A percentile compares a stretch with the other conserved stretches of the same genome.
Evolutionary conservation across 2,888 invertebrate species (phyloP).

Genomic region (Xestia rhomboidea): DNA sequence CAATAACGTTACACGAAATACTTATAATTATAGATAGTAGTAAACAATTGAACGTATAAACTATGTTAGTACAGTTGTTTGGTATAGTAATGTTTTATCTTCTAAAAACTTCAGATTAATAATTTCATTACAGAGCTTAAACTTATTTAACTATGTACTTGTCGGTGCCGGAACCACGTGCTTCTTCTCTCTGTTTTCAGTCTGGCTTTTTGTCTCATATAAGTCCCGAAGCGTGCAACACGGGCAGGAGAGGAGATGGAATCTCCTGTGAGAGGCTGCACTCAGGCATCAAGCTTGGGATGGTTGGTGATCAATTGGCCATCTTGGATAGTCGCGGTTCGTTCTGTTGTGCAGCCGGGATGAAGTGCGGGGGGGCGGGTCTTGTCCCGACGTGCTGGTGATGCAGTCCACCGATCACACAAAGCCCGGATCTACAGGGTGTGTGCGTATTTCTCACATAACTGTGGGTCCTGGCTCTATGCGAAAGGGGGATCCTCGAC

Average conservation of each 20-base stretch:
- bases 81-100: neutral
- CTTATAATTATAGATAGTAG: no score
- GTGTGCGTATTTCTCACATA: neutral
- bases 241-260: neutral
- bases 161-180: neutral
- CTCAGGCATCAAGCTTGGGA: neutral
- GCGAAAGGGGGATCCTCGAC: neutral
- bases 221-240: neutral
- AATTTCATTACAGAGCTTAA: neutral
- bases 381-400: neutral
- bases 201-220: neutral
- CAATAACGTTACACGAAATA: no score
- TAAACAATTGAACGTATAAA: no score
- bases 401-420: neutral
- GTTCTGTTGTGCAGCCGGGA: neutral
- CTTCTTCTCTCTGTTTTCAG: neutral
- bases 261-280: neutral
- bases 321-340: neutral
- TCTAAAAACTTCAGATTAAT: neutral
- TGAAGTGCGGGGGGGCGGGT: neutral
- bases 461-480: neutral
- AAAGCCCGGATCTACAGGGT: constrained; percentile 11
- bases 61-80: neutral
- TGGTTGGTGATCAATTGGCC: neutral
- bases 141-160: neutral